phyloP scores from a whole-genome alignment of 2,113 vertebrate species.

The Menidia beryllina region DNA sequence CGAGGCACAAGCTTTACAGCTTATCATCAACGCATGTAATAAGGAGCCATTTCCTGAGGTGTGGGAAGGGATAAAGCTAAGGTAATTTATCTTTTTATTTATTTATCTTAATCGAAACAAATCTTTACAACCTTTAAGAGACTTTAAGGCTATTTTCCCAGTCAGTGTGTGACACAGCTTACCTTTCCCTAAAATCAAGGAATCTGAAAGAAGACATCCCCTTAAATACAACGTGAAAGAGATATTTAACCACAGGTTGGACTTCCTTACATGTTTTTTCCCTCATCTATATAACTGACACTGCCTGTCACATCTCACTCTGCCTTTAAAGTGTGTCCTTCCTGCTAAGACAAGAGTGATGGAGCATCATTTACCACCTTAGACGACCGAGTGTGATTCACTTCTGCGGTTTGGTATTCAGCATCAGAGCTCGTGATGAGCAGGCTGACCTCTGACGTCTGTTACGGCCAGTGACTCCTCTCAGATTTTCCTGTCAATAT shows the following conservation, averaged over 20 bases:
- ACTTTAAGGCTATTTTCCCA: not conserved
- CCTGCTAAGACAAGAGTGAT: not conserved
- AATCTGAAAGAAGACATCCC: not conserved
- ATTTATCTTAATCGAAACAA: not conserved
- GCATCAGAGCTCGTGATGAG: too few relatives aligned
- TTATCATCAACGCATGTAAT: slow-evolving; percentile 8
- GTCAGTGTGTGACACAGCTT: slow-evolving; percentile 2
- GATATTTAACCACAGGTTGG: not conserved
- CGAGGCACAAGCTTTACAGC: slow-evolving; percentile 21
- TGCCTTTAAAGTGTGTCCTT: too few relatives aligned
- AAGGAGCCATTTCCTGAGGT: slow-evolving; percentile 12
- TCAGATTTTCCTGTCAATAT: too few relatives aligned
- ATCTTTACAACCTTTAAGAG: not conserved
- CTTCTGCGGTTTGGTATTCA: too few relatives aligned
- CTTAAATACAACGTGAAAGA: not conserved
- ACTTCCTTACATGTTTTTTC: not conserved
- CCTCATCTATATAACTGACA: not conserved
- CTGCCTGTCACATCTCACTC: slow-evolving; percentile 3
- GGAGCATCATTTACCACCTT: slow-evolving; percentile 6
- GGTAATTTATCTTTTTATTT: not conserved
- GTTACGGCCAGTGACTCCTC: too few relatives aligned
- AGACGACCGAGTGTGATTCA: slow-evolving; percentile 42
- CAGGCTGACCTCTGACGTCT: too few relatives aligned
- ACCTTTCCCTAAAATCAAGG: not conserved
- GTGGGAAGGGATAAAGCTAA: not conserved